Evolutionary conservation across 2,113 vertebrate species (phyloP).

Genomic region (Formicarius rufipectus): DNA sequence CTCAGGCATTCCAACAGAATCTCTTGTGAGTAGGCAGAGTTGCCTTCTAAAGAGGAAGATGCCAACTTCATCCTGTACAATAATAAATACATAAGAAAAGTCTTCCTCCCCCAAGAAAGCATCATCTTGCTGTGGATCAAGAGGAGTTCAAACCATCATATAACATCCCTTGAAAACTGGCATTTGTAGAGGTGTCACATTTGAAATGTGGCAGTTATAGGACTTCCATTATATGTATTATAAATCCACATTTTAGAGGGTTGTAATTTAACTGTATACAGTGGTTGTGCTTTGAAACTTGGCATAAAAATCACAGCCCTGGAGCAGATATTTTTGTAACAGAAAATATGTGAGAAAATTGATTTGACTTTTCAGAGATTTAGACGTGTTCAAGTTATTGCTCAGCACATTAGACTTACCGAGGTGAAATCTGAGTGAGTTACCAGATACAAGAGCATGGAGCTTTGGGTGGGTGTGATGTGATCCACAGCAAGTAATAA

Average conservation of each 20-base stretch:
- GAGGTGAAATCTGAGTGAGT: not conserved
- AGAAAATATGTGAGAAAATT: conserved; percentile 2
- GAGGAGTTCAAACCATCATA: not conserved
- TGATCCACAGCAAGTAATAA: not conserved
- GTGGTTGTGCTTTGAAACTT: not conserved
- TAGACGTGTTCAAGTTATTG: not conserved
- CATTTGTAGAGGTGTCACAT: not conserved
- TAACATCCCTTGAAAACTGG: not conserved
- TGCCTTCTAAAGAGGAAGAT: not conserved
- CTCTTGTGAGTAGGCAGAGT: not conserved
- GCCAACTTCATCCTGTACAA: not conserved
- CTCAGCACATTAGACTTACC: not conserved
- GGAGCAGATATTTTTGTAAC: conserved; percentile 18
- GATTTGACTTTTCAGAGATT: conserved; percentile 20
- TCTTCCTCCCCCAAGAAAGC: not conserved
- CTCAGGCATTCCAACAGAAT: not conserved
- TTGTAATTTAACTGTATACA: not conserved
- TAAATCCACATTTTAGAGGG: conserved; percentile 7
- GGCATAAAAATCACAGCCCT: conserved; percentile 11
- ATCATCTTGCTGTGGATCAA: not conserved
- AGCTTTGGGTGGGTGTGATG: not conserved
- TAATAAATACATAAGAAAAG: not conserved
- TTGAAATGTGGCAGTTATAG: not conserved
- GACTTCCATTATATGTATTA: not conserved
- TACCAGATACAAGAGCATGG: not conserved